Percentiles rank a stretch among this genome's conserved stretches.
Conservation (phyloP, 2,797 vertebrate species). For the Crocidura indochinensis region DNA sequence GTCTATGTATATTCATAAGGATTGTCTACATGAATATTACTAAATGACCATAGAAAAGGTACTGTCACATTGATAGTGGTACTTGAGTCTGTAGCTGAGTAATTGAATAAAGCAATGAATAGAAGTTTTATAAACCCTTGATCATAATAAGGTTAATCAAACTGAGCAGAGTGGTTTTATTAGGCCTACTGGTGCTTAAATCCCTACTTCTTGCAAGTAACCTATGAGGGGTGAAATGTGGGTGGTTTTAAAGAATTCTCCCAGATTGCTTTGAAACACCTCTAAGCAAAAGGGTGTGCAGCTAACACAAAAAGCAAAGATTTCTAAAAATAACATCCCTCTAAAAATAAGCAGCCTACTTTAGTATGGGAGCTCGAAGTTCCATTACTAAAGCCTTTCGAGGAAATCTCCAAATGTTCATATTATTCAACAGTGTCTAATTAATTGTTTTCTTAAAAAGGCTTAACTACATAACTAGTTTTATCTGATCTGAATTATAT, state of each 20-base stretch:
- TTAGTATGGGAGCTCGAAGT: conserved; percentile 54
- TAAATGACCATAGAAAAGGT: neutral
- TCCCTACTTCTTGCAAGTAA: conserved; percentile 13
- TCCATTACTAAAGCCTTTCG: conserved; percentile 54
- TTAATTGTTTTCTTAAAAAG: conserved; percentile 47
- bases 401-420: conserved; percentile 60
- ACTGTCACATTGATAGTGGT: neutral
- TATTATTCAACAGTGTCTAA: conserved; percentile 39
- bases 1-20: neutral
- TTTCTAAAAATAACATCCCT: conserved; percentile 73
- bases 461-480: conserved; percentile 62
- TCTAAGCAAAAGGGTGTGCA: conserved; percentile 64
- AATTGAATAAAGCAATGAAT: conserved; percentile 24
- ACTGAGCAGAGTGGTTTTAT: neutral
- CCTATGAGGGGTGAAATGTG: neutral
- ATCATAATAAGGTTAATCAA: neutral
- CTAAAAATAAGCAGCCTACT: conserved; percentile 60
- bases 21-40: neutral
- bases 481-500: conserved; percentile 73
- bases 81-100: neutral
- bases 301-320: conserved; percentile 64
- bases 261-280: conserved; percentile 74
- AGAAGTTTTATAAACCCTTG: conserved; percentile 30
- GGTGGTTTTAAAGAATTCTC: neutral
- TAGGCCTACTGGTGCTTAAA: conserved; percentile 38